Conservation (phyloP, 1,140 invertebrate genomes). For the Adelges cooleyi region DNA sequence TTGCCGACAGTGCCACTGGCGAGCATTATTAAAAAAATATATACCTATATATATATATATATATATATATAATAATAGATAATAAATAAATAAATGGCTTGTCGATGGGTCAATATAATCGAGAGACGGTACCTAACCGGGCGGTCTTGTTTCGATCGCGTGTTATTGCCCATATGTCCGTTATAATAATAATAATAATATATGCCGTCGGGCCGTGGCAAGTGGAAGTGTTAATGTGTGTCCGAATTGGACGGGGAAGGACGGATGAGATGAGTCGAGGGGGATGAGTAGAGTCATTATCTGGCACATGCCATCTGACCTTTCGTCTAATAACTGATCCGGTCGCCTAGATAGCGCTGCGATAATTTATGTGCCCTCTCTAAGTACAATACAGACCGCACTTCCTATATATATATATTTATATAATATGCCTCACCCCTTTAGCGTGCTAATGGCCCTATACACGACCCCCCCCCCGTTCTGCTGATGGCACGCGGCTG, state of each 20-base stretch:
- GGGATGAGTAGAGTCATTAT: background rate
- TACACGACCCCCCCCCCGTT: background rate
- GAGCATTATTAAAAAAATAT: too few species aligned
- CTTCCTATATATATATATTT: too few species aligned
- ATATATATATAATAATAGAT: too few species aligned
- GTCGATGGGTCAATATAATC: too few species aligned
- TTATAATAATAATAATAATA: background rate
- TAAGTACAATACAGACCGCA: background rate
- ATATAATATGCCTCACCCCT: too few species aligned
- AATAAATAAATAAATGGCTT: too few species aligned
- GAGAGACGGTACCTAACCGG: too few species aligned
- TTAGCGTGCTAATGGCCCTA: background rate
- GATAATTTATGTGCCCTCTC: constrained; percentile 7
- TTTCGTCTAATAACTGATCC: background rate
- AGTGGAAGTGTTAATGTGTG: constrained; percentile 3
- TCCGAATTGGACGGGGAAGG: too few species aligned
- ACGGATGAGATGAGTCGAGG: too few species aligned
- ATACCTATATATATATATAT: too few species aligned
- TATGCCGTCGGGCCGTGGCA: background rate
- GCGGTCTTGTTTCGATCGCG: background rate
- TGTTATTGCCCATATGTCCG: background rate
- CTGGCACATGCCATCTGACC: constrained; percentile 13
- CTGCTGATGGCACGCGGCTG: constrained; percentile 1
- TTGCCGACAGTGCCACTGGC: too few species aligned
- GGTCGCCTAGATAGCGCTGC: constrained; percentile 21